These are phyloP conservation scores for Sebastes wilsoni DNA, from an alignment of 2,797 vertebrate genomes.

Conservation along the genomic window DNA sequence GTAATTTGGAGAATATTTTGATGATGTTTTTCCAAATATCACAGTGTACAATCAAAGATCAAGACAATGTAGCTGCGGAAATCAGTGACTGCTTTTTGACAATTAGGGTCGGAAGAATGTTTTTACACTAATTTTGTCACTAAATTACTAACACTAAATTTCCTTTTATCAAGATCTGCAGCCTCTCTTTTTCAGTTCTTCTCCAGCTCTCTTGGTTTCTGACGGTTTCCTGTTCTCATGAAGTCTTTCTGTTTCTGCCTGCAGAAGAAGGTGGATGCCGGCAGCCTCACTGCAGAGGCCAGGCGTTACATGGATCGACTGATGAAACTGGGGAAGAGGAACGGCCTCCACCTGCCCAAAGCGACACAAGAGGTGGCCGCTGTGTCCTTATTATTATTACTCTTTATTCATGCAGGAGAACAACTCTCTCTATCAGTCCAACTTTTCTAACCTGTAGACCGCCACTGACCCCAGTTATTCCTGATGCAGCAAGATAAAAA, in stretches of 20 bases:
- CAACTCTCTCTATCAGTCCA: no score
- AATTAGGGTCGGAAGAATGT: neutral
- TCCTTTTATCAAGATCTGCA: neutral
- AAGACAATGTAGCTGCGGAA: no score
- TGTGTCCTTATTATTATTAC: neutral
- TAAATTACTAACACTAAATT: no score
- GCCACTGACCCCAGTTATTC: neutral
- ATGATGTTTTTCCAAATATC: no score
- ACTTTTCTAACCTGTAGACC: neutral
- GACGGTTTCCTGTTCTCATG: neutral
- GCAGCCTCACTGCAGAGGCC: constrained; percentile 82
- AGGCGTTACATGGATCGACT: constrained; percentile 91
- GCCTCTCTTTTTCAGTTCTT: neutral
- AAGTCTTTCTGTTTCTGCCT: neutral
- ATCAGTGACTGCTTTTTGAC: neutral
- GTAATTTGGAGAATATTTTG: neutral
- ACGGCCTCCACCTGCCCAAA: constrained; percentile 90
- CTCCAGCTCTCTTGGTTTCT: neutral
- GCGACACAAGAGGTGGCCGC: constrained; percentile 88
- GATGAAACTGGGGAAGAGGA: constrained; percentile 89
- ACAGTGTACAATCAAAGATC: no score
- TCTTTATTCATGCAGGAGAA: neutral
- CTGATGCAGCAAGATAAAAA: neutral
- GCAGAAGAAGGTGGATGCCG: constrained; percentile 83
- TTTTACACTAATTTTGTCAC: neutral